Conservation (phyloP, 1,140 invertebrate species). For the Brachionus manjavacas region DNA sequence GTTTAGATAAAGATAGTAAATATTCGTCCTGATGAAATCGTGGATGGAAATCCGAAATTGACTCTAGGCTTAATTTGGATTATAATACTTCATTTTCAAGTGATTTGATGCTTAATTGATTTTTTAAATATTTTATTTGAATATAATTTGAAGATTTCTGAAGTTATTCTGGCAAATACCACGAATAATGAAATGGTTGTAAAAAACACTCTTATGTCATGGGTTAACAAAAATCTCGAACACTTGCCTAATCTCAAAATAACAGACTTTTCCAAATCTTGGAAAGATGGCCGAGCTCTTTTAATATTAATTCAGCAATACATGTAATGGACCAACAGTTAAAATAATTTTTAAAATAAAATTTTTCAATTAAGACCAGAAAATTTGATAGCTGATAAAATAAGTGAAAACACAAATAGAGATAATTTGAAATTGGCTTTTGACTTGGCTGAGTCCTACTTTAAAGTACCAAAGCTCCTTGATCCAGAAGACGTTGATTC, state of each 20-base stretch:
- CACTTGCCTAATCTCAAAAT: conserved; percentile 93
- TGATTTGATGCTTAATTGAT: conserved; percentile 40
- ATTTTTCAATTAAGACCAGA: background rate
- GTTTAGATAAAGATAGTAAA: conserved; percentile 85
- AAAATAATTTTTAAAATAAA: too few species aligned
- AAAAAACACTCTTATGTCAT: conserved; percentile 11
- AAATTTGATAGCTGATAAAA: conserved; percentile 73
- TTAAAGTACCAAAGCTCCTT: conserved; percentile 90
- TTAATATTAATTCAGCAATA: conserved; percentile 96
- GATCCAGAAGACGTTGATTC: conserved; percentile 99
- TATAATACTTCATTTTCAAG: conserved; percentile 70
- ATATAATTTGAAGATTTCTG: background rate
- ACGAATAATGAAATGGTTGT: background rate
- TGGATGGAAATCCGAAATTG: conserved; percentile 96
- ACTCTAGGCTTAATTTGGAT: conserved; percentile 98
- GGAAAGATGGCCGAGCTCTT: conserved; percentile 96
- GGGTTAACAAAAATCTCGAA: conserved; percentile 51
- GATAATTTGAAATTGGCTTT: conserved; percentile 94
- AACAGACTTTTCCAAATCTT: conserved; percentile 88
- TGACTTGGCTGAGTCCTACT: conserved; percentile 88
- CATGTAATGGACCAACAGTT: conserved; percentile 67
- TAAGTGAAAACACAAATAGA: conserved; percentile 67
- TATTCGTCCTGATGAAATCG: conserved; percentile 96
- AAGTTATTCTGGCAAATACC: background rate
- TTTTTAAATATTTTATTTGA: background rate